Conservation (phyloP, 2,888 invertebrate genomes). For the Junonia oenone region DNA sequence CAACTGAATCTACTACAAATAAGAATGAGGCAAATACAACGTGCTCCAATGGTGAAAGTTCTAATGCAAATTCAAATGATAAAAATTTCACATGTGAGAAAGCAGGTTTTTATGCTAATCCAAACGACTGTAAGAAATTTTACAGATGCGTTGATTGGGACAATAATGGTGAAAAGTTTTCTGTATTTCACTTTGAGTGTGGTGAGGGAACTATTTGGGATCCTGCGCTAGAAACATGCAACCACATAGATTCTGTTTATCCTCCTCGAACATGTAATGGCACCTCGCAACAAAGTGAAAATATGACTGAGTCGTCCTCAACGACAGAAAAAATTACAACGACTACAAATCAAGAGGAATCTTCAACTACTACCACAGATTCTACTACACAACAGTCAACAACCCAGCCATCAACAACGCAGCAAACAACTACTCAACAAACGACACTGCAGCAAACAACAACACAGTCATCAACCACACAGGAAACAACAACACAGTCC, state of each 20-base stretch:
- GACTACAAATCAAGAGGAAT: conserved; percentile 20
- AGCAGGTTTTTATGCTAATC: conserved; percentile 81
- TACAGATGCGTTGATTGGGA: conserved; percentile 83
- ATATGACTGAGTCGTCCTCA: conserved; percentile 32
- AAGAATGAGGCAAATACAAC: conserved; percentile 38
- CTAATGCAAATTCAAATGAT: conserved; percentile 46
- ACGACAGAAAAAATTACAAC: conserved; percentile 31
- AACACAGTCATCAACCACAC: conserved; percentile 30
- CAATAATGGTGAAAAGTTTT: conserved; percentile 74
- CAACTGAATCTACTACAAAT: conserved; percentile 31
- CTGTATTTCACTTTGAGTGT: conserved; percentile 83
- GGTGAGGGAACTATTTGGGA: conserved; percentile 86
- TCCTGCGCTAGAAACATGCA: conserved; percentile 82
- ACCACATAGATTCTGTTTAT: conserved; percentile 82
- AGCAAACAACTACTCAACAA: conserved; percentile 19
- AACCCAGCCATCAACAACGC: conserved; percentile 23
- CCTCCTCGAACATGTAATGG: conserved; percentile 72
- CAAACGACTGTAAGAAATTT: conserved; percentile 82
- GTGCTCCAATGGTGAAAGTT: conserved; percentile 40
- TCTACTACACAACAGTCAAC: conserved; percentile 28
- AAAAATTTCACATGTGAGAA: conserved; percentile 65
- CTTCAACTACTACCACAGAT: conserved; percentile 24
- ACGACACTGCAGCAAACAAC: conserved; percentile 34
- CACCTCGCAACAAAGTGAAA: conserved; percentile 46
- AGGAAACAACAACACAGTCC: conserved; percentile 32